Conservation (phyloP, 1,140 invertebrate species). For the Ceratitis capitata region DNA sequence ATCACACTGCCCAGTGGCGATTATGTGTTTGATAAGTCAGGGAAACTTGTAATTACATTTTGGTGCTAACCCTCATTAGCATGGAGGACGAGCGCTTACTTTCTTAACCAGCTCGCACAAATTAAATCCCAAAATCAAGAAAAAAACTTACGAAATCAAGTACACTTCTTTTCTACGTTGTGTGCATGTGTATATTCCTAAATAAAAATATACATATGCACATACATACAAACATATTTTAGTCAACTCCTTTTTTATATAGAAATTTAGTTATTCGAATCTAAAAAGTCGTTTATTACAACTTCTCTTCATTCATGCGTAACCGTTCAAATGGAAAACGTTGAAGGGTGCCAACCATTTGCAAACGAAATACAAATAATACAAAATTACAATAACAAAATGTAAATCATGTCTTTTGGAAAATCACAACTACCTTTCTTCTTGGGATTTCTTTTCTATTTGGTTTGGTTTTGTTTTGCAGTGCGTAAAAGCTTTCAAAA, state of each 20-base stretch:
- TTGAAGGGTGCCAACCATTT: neutral
- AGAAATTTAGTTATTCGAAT: neutral
- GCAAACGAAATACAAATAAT: neutral
- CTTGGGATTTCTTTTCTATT: too few relatives aligned
- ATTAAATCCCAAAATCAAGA: neutral
- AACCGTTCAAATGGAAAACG: neutral
- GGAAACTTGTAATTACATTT: neutral
- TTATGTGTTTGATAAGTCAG: too few relatives aligned
- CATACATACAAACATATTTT: too few relatives aligned
- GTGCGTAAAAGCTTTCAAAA: conserved; percentile 12
- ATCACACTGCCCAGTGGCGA: neutral
- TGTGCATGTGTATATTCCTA: too few relatives aligned
- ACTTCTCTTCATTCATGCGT: neutral
- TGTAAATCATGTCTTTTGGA: neutral
- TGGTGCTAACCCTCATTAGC: neutral
- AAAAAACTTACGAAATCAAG: neutral
- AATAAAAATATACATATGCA: neutral
- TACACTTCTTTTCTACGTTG: neutral
- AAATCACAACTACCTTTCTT: neutral
- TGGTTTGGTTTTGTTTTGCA: conserved; percentile 40
- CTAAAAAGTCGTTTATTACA: neutral
- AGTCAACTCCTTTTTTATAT: too few relatives aligned
- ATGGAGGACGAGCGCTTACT: neutral
- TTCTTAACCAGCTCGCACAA: neutral
- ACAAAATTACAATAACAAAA: neutral